Base-by-base conservation (phyloP, 2,888 invertebrate genomes). In the Sinopyrophorus schimmeli region DNA sequence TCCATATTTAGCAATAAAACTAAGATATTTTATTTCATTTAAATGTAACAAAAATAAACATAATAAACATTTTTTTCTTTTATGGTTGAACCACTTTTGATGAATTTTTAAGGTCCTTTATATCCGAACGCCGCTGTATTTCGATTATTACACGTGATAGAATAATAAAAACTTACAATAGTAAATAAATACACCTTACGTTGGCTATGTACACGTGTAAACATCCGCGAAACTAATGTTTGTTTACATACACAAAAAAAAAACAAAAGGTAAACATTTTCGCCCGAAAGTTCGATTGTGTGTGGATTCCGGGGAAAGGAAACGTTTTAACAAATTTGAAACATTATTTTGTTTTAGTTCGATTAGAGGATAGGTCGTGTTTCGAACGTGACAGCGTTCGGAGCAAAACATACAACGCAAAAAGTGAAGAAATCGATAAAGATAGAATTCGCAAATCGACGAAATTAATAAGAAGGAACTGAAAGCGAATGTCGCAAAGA, bases 401-500 rank as follows among this genome's bases (percentile, higher is more conserved):
- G 12, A 10, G 3, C 10, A 11, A 9, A 4, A 5, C 7, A 7
- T 6, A 4, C 7, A 7, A 18, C 10, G 3, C 5, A 32, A 32
- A 32, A 32, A 20, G 11, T 1, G 5, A 18, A 16, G 11, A 32
- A 32, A 32, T 32, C 32, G 18, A 32, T 32, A 12, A 20, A 32
- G 12, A 20, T 9, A 3, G 1, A 10, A 38, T 5, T 17, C 6
- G 10, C 10, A 12, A 35, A 12, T 26, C 9, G n/a, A 30, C 15
- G n/a, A 11, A 28, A 21, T 6, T 12, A 30, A 17, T n/a, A 34
- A 42, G n/a, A 20, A 23, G 48, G 42, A 35, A 31, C 6, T 9
- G 14, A 30, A 35, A 14, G n/a, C 30, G 31, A 37, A 20, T 23
- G 16, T 15, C 34, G 41, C 28, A 27, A 16, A 41, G 37, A 44